Percentiles rank a stretch among this genome's conserved stretches.
phyloP scores from a whole-genome alignment of 2,888 invertebrate species.

The Trissolcus japonicus region DNA sequence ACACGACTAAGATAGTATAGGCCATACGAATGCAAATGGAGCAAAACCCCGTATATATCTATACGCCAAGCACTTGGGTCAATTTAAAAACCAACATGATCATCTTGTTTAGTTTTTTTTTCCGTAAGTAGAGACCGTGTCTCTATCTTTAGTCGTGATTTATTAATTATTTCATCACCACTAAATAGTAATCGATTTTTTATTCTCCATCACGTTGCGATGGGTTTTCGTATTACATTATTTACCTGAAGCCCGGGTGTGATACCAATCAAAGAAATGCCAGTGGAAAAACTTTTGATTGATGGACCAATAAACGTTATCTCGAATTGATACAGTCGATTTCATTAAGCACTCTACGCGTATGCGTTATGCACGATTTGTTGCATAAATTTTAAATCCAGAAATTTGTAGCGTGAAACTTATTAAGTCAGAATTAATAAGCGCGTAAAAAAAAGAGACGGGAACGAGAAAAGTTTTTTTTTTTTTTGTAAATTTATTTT shows the following conservation, averaged over 20 bases:
- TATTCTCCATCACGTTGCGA: too few species aligned
- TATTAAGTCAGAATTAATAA: too few species aligned
- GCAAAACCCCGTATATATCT: conserved; percentile 42
- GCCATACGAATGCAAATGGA: conserved; percentile 58
- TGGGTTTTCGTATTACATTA: conserved; percentile 5
- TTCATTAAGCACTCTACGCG: conserved; percentile 10
- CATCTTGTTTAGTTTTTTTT: conserved; percentile 18
- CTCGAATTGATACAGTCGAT: conserved; percentile 7
- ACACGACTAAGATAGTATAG: conserved; percentile 57
- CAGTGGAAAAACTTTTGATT: conserved; percentile 29
- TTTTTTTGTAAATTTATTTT: conserved; percentile 3
- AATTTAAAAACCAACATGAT: conserved; percentile 48
- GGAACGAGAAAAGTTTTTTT: not conserved
- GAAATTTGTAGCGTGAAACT: too few species aligned
- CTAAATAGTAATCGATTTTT: too few species aligned
- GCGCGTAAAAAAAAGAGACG: not conserved
- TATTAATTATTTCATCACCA: conserved; percentile 36
- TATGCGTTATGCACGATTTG: conserved; percentile 8
- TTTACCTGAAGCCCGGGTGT: conserved; percentile 18
- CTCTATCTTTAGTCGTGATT: conserved; percentile 29
- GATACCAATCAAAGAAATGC: conserved; percentile 26
- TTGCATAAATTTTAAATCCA: not conserved
- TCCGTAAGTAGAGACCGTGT: too few species aligned
- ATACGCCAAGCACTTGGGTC: conserved; percentile 41
- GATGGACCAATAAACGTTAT: conserved; percentile 23